These are phyloP conservation scores for Cylindroiulus punctatus DNA, from an alignment of 2,888 invertebrate species.

Conservation along the genomic window DNA sequence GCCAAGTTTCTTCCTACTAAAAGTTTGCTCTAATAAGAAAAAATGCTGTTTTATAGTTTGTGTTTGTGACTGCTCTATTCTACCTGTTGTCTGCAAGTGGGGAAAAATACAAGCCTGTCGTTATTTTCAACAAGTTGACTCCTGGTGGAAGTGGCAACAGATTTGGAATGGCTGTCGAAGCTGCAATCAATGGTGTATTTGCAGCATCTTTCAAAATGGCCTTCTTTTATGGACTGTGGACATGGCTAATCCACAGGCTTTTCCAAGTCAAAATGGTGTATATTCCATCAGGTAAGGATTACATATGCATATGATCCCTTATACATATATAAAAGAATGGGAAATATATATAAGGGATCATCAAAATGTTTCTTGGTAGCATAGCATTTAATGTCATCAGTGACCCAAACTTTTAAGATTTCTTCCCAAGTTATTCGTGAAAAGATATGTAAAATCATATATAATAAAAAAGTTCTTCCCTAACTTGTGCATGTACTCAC, in stretches of 20 bases:
- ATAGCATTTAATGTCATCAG: too few species aligned
- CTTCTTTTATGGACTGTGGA: constrained; percentile 96
- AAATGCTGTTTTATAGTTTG: constrained; percentile 74
- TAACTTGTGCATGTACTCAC: neutral
- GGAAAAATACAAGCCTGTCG: constrained; percentile 90
- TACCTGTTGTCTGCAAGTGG: constrained; percentile 90
- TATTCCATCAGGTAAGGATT: constrained; percentile 82
- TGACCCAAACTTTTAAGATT: too few species aligned
- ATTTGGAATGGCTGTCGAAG: constrained; percentile 84
- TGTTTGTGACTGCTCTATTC: constrained; percentile 96
- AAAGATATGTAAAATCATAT: too few species aligned
- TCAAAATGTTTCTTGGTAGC: neutral
- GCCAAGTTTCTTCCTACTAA: neutral
- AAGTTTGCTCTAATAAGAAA: neutral
- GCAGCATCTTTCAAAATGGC: constrained; percentile 97
- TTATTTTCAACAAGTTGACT: constrained; percentile 83
- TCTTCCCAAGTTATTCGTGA: too few species aligned
- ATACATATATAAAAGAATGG: too few species aligned
- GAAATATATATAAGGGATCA: too few species aligned
- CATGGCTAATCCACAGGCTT: constrained; percentile 95
- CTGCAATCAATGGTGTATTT: constrained; percentile 92
- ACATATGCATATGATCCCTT: neutral
- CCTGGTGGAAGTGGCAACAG: constrained; percentile 67
- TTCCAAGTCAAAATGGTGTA: constrained; percentile 95
- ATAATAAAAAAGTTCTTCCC: too few species aligned